Evolutionary conservation across 2,113 vertebrate species (phyloP).

Genomic region (Podiceps cristatus): DNA sequence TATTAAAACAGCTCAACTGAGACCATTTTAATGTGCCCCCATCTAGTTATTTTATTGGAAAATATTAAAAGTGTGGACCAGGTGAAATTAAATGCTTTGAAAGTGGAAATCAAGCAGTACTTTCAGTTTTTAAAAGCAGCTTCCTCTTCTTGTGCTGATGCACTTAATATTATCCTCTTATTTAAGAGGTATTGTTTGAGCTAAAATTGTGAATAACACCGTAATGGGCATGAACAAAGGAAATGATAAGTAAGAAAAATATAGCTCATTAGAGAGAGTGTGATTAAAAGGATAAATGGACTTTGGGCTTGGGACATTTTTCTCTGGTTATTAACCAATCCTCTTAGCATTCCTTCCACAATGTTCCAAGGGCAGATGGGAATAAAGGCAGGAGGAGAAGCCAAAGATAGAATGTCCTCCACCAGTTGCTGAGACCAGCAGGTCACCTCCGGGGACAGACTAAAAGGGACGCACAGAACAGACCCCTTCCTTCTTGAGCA

Average conservation of each 20-base stretch:
- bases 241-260: conserved; percentile 54
- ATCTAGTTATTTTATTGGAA: conserved; percentile 70
- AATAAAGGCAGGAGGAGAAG: neutral
- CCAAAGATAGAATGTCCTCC: neutral
- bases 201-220: conserved; percentile 45
- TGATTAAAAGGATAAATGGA: conserved; percentile 57
- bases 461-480: neutral
- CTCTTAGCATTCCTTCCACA: neutral
- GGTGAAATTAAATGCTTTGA: conserved; percentile 68
- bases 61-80: conserved; percentile 61
- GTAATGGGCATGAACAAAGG: conserved; percentile 45
- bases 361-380: neutral
- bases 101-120: conserved; percentile 58
- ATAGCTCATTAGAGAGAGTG: conserved; percentile 28
- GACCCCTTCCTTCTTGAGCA: neutral
- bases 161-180: conserved; percentile 41
- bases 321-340: conserved; percentile 12
- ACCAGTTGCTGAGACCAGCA: neutral
- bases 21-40: conserved; percentile 65
- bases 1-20: conserved; percentile 75
- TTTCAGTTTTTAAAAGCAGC: conserved; percentile 36
- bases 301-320: conserved; percentile 25
- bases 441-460: neutral
- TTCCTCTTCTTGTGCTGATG: conserved; percentile 30
- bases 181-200: conserved; percentile 62